Conservation (phyloP, 2,888 invertebrate species). For the Drosophila borealis region DNA sequence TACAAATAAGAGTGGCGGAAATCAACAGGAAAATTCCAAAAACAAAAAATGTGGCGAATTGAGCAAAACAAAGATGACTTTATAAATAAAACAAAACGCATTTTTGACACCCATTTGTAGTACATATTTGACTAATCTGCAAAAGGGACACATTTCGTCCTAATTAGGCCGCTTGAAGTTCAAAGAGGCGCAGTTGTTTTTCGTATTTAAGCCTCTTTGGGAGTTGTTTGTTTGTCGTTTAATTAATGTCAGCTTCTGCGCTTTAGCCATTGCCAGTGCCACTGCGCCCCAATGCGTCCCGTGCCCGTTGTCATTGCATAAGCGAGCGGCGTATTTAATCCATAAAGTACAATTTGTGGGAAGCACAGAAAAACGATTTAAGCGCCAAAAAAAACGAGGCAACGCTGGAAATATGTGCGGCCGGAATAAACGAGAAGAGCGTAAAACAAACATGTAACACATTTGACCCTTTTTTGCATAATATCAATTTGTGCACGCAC, state of each 20-base stretch:
- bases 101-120: constrained; percentile 6
- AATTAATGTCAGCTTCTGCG: constrained; percentile 61
- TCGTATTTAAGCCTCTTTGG: constrained; percentile 24
- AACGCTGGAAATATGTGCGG: constrained; percentile 8
- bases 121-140: constrained; percentile 27
- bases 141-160: constrained; percentile 32
- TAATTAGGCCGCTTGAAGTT: constrained; percentile 37
- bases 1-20: too few species aligned
- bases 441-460: constrained; percentile 49
- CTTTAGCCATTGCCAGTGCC: not conserved
- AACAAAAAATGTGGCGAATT: constrained; percentile 5
- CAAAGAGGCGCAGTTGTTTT: constrained; percentile 37
- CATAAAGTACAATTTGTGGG: constrained; percentile 73
- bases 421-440: constrained; percentile 30
- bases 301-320: constrained; percentile 46
- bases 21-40: not conserved
- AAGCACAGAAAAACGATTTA: constrained; percentile 20
- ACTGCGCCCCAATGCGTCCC: constrained; percentile 16
- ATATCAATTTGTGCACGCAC: constrained; percentile 48
- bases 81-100: constrained; percentile 7
- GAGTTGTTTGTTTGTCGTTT: constrained; percentile 41
- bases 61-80: constrained; percentile 6
- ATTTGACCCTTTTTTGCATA: constrained; percentile 72
- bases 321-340: constrained; percentile 61
- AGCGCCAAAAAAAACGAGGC: not conserved